A percentile compares a stretch with the other conserved stretches of the same genome.
These are phyloP conservation scores for Protomyctophum bolini DNA, from an alignment of 2,113 vertebrate species.

Conservation along the genomic window DNA sequence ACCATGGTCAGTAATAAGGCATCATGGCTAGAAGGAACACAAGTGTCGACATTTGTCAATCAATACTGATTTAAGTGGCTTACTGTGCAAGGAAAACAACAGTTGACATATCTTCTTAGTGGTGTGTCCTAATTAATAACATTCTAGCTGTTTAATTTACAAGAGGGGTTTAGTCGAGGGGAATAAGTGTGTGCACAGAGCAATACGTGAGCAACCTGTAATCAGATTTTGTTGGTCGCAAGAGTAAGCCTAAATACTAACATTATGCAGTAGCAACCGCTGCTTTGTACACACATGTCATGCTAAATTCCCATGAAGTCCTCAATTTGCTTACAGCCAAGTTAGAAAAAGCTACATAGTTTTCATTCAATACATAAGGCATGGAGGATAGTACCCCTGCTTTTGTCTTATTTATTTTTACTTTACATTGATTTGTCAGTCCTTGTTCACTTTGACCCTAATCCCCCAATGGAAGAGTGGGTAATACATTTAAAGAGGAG, in stretches of 20 bases:
- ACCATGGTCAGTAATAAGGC: constrained; percentile 60
- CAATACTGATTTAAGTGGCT: constrained; percentile 19
- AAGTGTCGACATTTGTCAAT: constrained; percentile 12
- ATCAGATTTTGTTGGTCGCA: constrained; percentile 28
- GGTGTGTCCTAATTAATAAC: constrained; percentile 31
- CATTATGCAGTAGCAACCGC: constrained; percentile 6
- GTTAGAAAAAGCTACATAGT: constrained; percentile 15
- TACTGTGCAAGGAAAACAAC: not conserved
- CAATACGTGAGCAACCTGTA: constrained; percentile 27
- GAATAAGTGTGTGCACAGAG: constrained; percentile 17
- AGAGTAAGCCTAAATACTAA: constrained; percentile 47
- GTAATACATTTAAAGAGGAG: constrained; percentile 42
- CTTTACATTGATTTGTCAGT: constrained; percentile 8
- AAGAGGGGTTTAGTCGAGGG: not conserved
- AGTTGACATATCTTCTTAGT: not conserved
- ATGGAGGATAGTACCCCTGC: constrained; percentile 16
- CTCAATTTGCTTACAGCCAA: not conserved
- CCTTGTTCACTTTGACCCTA: constrained; percentile 50
- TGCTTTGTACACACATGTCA: constrained; percentile 43
- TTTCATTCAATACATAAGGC: constrained; percentile 52
- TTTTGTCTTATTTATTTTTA: constrained; percentile 16
- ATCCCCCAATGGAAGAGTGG: constrained; percentile 21
- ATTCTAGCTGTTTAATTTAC: constrained; percentile 41
- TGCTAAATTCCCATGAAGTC: constrained; percentile 12
- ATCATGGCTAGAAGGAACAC: constrained; percentile 49